Evolutionary conservation across 1,140 invertebrate species (phyloP), one percentile per base, ranked within the genome.

Genomic region (Wiebesia pumilae): DNA sequence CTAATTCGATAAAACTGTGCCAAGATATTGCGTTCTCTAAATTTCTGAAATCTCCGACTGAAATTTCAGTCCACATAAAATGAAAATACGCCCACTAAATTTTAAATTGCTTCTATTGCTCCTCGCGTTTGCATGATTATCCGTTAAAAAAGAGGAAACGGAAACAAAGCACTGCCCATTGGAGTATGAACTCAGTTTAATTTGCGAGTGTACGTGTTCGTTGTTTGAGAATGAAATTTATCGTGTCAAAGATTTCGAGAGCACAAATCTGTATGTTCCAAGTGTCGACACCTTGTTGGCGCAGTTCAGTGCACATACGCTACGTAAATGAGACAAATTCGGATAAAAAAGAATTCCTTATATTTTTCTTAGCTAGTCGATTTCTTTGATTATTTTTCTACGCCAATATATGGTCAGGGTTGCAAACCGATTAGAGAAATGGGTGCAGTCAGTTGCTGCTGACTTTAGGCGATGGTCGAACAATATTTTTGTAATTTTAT

Each of bases 261-360:
- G 27, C 10, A 10, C 27, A 14, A 33, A 71, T 7, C 30, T 69
- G 43, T 27, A 19, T 79, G 58, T 89, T 58, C 84, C 89, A 77
- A 87, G 87, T 87, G 87, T 90, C 87, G 88, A 90, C 88, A 91
- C 90, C 90, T 91, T 91, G 90, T 91, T 90, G 90, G 90, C 90
- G 83, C 81, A 85, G 78, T 88, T 86, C 73, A 87, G 71, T 83
- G 58, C 81, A 79, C 80, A 83, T 12, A 71, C 30, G 43, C n/a
- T 33, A 82, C 27, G 47, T 30, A 83, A 86, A 78, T 71, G 81
- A 87, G 85, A 87, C 75, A 83, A 87, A 80, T 83, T 83, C 73
- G 73, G n/a, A 87, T 80, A 87, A 79, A 83, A 86, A 83, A 67
- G 62, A 83, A 71, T 21, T 27, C 14, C 21, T 24, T 75, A 75